phyloP scores from a whole-genome alignment of 2,888 invertebrate genomes.

The Eupsilia transversa region DNA sequence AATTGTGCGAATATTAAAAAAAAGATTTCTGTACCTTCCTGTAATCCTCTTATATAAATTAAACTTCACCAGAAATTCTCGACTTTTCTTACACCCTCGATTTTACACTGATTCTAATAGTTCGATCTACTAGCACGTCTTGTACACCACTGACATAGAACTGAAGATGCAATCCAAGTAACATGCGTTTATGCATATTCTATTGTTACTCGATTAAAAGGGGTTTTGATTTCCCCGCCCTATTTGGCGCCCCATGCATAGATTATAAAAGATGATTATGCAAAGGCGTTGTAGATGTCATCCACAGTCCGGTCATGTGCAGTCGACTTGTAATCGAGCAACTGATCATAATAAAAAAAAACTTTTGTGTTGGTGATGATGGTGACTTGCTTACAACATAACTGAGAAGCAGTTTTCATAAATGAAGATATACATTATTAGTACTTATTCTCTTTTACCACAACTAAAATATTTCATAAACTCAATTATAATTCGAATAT shows the following conservation, averaged over 20 bases:
- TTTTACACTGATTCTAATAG: slow-evolving; percentile 40
- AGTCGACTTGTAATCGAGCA: background rate
- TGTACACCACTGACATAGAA: slow-evolving; percentile 79
- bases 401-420: background rate
- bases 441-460: background rate
- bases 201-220: slow-evolving; percentile 78
- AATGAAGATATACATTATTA: background rate
- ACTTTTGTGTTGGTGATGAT: background rate
- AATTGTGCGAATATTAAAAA: slow-evolving; percentile 48
- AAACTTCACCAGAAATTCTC: slow-evolving; percentile 76
- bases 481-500: background rate
- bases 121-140: slow-evolving; percentile 74
- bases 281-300: slow-evolving; percentile 62
- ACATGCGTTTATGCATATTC: slow-evolving; percentile 79
- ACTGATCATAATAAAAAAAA: background rate
- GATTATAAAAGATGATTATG: slow-evolving; percentile 56
- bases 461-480: background rate
- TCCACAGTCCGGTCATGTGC: slow-evolving; percentile 34
- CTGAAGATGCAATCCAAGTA: slow-evolving; percentile 72
- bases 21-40: slow-evolving; percentile 61
- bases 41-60: slow-evolving; percentile 68
- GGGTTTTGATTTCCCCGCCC: slow-evolving; percentile 81
- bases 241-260: slow-evolving; percentile 64
- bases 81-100: slow-evolving; percentile 63
- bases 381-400: background rate